phyloP scores from a whole-genome alignment of 1,140 invertebrate species.

The Mercenaria mercenaria region DNA sequence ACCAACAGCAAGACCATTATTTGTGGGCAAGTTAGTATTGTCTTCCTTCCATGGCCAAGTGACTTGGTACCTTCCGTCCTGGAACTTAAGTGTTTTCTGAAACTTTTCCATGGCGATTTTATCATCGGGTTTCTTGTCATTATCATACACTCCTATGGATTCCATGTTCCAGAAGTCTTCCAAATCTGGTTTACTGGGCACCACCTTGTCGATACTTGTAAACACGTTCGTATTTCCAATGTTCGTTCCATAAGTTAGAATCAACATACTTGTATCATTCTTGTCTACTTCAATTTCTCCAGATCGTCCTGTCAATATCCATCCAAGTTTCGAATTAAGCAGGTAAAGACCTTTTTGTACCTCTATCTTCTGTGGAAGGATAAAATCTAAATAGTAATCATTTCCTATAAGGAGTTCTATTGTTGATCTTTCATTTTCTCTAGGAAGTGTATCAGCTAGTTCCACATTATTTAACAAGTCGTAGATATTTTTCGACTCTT shows the following conservation, averaged over 20 bases:
- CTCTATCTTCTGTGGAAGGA: too few relatives aligned
- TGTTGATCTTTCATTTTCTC: neutral
- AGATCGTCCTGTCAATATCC: neutral
- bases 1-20: neutral
- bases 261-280: slow-evolving; percentile 11
- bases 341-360: neutral
- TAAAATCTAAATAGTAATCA: too few relatives aligned
- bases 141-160: neutral
- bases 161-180: neutral
- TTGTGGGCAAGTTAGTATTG: neutral
- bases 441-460: neutral
- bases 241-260: slow-evolving; percentile 24
- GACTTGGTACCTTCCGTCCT: too few relatives aligned
- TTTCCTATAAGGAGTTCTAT: too few relatives aligned
- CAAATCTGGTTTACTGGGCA: neutral
- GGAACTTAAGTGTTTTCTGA: neutral
- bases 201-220: neutral
- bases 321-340: slow-evolving; percentile 33
- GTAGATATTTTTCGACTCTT: too few relatives aligned
- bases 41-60: neutral
- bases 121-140: neutral
- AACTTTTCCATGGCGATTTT: neutral
- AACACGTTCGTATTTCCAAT: neutral
- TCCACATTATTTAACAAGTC: neutral
- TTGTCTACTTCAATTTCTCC: neutral